phyloP scores from a whole-genome alignment of 2,888 invertebrate genomes.

The Drosophila setosimentum region DNA sequence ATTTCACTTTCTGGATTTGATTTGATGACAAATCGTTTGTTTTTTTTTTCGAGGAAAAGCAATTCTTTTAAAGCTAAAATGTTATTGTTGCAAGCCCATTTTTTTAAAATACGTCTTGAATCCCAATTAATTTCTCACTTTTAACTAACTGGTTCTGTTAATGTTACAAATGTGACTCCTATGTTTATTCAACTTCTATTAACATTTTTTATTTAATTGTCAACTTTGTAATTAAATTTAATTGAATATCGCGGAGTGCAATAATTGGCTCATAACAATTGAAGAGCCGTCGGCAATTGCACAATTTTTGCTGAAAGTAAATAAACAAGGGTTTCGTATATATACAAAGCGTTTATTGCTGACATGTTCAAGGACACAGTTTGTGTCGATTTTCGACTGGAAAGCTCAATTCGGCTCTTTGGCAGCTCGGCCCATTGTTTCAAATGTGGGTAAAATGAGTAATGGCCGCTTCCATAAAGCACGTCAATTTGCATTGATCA shows the following conservation, averaged over 20 bases:
- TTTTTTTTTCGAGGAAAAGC: not conserved
- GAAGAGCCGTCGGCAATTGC: slow-evolving; percentile 47
- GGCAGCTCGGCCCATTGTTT: slow-evolving; percentile 24
- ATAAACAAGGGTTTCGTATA: not conserved
- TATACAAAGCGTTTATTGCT: not conserved
- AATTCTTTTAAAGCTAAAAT: not conserved
- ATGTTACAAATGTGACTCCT: not conserved
- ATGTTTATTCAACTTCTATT: not conserved
- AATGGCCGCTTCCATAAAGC: slow-evolving; percentile 85
- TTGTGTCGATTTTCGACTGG: not conserved
- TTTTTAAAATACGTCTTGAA: not conserved
- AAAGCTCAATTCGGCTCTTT: slow-evolving; percentile 24
- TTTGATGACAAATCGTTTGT: not conserved
- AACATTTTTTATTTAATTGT: too few species aligned
- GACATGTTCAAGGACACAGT: slow-evolving; percentile 23
- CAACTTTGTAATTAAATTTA: not conserved
- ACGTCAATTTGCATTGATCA: slow-evolving; percentile 84
- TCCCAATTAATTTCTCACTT: not conserved
- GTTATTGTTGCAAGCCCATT: fast-evolving
- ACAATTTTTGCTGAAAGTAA: not conserved
- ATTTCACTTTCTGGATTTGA: not conserved
- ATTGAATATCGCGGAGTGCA: not conserved
- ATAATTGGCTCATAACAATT: not conserved
- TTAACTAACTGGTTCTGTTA: not conserved
- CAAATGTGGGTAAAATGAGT: slow-evolving; percentile 79